Percentiles rank a stretch among this genome's conserved stretches.
Evolutionary conservation across 2,888 invertebrate species (phyloP).

Genomic region (Margaritifera margaritifera): DNA sequence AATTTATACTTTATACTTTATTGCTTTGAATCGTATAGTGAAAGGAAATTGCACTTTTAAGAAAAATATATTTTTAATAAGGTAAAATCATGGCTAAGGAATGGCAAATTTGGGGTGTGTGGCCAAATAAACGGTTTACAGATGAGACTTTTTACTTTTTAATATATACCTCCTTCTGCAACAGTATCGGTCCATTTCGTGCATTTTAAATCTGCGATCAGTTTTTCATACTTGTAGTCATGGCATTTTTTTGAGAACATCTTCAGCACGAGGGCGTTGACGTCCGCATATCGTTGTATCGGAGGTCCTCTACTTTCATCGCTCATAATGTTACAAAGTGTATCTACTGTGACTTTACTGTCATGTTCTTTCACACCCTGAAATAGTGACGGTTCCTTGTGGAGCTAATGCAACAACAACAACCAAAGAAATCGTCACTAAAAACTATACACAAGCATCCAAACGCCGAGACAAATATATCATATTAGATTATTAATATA

Average conservation of each 20-base stretch:
- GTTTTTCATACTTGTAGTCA: conserved; percentile 83
- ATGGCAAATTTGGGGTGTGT: too few species aligned
- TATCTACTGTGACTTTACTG: conserved; percentile 86
- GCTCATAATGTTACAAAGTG: conserved; percentile 84
- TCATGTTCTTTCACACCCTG: conserved; percentile 54
- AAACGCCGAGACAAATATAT: too few species aligned
- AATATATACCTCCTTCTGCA: conserved; percentile 76
- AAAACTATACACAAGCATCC: too few species aligned
- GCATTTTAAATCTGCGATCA: conserved; percentile 76
- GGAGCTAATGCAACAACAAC: too few species aligned
- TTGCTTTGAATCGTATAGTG: too few species aligned
- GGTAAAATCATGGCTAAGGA: neutral
- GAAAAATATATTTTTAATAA: too few species aligned
- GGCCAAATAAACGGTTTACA: neutral
- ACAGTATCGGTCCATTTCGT: conserved; percentile 78
- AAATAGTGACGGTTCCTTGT: too few species aligned
- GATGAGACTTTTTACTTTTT: neutral
- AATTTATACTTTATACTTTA: too few species aligned
- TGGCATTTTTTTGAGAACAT: conserved; percentile 83
- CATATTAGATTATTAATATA: too few species aligned
- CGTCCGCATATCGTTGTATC: conserved; percentile 82
- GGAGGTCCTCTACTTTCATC: conserved; percentile 74
- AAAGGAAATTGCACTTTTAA: too few species aligned
- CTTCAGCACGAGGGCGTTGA: conserved; percentile 82
- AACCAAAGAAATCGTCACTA: too few species aligned